Evolutionary conservation across 2,113 vertebrate genomes (phyloP), one percentile per base, ranked within the genome.

Genomic region (Ivindomyrus marchei): DNA sequence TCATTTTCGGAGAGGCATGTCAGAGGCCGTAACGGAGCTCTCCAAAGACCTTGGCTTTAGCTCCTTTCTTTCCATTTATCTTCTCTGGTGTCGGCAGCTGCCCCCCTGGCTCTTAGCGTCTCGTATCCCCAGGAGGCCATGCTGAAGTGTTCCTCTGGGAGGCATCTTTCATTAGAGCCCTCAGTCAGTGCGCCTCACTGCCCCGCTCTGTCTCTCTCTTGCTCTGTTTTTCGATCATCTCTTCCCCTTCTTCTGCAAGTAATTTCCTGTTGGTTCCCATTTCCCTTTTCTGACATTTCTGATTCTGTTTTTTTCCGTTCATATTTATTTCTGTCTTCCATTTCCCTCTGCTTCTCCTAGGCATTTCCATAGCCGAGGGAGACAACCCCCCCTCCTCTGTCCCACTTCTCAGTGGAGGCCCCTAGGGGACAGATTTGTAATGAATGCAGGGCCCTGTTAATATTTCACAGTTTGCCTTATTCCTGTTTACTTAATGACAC

Each of bases 401-500:
- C 93, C 94, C 93, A 94, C 92, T 94, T 94, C 92, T 92, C 84
- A 93, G 80, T 88, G 77, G 80, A 27, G 91, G 88, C 89, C 92
- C 93, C 88, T 27, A 91, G 93, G 94, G 92, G 87, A 77, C 91
- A 84, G 89, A 91, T 89, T 80, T 58, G 90, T 93, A 93, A 94
- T 93, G 89, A 93, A 95, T 93, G 89, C 92, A 91, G 92, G 91
- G 91, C 91, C 90, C 56, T 89, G 93, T 95, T 89, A 95, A 95
- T 95, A 95, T 95, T 95, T 95, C 88, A 94, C 91, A 90, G 52
- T 56, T 49, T 88, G 91, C 90, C 93, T 93, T 92, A 90, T 93
- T 95, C 92, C 92, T 95, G 92, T 95, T 96, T 96, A 93, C 93
- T 93, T 94, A 94, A 94, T 93, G 93, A 93, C 93, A 80, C 90